These are phyloP conservation scores for Phoronis australis DNA, from an alignment of 2,888 invertebrate genomes.

Conservation along the genomic window DNA sequence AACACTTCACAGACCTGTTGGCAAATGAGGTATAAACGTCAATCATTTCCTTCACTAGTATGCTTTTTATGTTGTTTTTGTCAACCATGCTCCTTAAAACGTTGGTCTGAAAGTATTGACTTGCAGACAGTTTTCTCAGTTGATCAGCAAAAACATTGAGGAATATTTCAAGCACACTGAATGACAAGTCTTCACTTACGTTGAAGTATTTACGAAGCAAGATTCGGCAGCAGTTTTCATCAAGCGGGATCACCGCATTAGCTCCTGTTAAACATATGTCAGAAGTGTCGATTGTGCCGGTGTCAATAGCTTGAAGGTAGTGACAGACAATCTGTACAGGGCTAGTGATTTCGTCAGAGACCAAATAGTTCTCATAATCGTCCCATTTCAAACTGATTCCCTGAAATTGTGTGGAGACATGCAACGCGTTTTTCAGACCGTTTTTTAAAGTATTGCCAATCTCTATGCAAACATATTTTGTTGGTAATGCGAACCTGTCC, in stretches of 20 bases:
- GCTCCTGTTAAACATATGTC: constrained; percentile 16
- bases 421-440: constrained; percentile 18
- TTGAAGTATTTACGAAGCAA: constrained; percentile 15
- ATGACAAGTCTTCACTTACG: constrained; percentile 14
- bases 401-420: constrained; percentile 18
- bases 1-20: no score
- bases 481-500: constrained; percentile 10
- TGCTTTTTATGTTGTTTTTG: no score
- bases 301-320: constrained; percentile 15
- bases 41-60: no score
- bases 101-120: constrained; percentile 26
- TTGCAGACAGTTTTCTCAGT: constrained; percentile 24
- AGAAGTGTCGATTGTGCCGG: constrained; percentile 11
- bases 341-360: constrained; percentile 19
- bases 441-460: constrained; percentile 24
- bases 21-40: no score
- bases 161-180: constrained; percentile 17
- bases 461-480: constrained; percentile 18
- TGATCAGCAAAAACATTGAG: constrained; percentile 27
- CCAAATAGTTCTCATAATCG: constrained; percentile 13
- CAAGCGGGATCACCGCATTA: constrained; percentile 8
- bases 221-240: constrained; percentile 8
- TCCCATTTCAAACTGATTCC: constrained; percentile 16
- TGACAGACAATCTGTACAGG: constrained; percentile 26
- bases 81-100: no score